These are phyloP conservation scores for Hyphantria cunea DNA, from an alignment of 1,140 invertebrate genomes.

Conservation along the genomic window DNA sequence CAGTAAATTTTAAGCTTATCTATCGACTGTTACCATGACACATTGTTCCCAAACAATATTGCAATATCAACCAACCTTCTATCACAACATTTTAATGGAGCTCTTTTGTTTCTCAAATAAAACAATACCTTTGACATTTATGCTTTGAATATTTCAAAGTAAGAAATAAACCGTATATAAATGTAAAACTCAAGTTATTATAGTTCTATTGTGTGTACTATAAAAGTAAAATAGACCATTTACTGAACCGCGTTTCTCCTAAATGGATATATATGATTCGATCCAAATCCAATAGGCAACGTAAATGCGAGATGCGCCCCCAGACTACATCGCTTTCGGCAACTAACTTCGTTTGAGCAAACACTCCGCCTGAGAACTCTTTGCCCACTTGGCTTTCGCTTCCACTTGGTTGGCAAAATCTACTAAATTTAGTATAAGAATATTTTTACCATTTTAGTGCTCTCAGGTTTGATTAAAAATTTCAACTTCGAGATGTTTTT, in stretches of 20 bases:
- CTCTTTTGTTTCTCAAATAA: background rate
- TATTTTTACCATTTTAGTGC: conserved; percentile 30
- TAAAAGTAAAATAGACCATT: conserved; percentile 5
- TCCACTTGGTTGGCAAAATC: conserved; percentile 42
- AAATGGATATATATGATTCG: conserved; percentile 39
- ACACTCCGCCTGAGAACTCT: conserved; percentile 42
- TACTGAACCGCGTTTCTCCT: conserved; percentile 25
- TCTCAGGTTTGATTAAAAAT: conserved; percentile 34
- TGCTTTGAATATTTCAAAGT: background rate
- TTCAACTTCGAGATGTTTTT: conserved; percentile 24
- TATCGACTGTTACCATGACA: conserved; percentile 7
- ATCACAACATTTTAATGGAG: conserved; percentile 11
- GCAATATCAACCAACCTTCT: conserved; percentile 4
- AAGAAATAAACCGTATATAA: background rate
- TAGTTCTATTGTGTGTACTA: conserved; percentile 7
- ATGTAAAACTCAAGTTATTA: conserved; percentile 4
- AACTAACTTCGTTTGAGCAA: conserved; percentile 53
- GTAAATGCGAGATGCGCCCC: conserved; percentile 41
- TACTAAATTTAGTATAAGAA: conserved; percentile 28
- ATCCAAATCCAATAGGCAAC: conserved; percentile 46
- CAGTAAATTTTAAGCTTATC: conserved; percentile 22
- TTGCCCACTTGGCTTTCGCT: conserved; percentile 46
- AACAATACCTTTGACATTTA: background rate
- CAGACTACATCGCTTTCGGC: conserved; percentile 42
- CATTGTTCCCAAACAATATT: conserved; percentile 11